Base-by-base conservation (phyloP, 1,140 invertebrate species). In the Lasioglossum baleicum region DNA sequence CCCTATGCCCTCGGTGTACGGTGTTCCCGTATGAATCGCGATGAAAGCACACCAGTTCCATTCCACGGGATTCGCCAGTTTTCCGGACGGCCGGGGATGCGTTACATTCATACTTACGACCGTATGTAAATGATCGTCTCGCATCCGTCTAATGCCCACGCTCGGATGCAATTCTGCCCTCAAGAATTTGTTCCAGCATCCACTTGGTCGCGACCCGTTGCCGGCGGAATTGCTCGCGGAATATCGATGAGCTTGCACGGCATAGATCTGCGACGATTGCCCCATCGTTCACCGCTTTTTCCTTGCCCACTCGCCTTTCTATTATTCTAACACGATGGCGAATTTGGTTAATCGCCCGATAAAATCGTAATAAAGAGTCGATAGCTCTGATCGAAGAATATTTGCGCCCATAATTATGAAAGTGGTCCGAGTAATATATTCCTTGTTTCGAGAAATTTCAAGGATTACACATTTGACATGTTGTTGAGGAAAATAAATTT, bases 111-210 rank as follows among this genome's bases (percentile, higher is more conserved):
- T 75, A 56, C 67, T 83, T 83, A 70, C 20, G 0, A 51, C 26
- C 15, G 20, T 63, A 35, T 75, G 64, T 42, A 82, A 83, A 83
- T 76, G 63, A 58, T 61, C 22, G 17, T 61, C 35, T n/a, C 22
- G 31, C 61, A 58, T 73, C 20, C 35, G 26, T 81, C 51, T 61
- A 66, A 67, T 51, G 60, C 20, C 20, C 1, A 0, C 72, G 51
- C 31, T 31, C 22, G 44, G n/a, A 61, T 48, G 44, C 44, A 6
- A 2, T 7, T 17, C 56, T 20, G 17, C 10, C 42, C 56, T 31
- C n/a, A 7, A 63, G 22, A 72, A 82, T 81, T 75, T 60, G 26
- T 60, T 65, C 40, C 56, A 22, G 53, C 56, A 20, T 82, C 42
- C 60, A 22, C 26, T 68, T 61, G 64, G 40, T 65, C 20, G 31